Percentiles rank a stretch among this genome's conserved stretches.
These are phyloP conservation scores for Chymomyza amoena DNA, from an alignment of 2,888 invertebrate genomes.

Conservation along the genomic window DNA sequence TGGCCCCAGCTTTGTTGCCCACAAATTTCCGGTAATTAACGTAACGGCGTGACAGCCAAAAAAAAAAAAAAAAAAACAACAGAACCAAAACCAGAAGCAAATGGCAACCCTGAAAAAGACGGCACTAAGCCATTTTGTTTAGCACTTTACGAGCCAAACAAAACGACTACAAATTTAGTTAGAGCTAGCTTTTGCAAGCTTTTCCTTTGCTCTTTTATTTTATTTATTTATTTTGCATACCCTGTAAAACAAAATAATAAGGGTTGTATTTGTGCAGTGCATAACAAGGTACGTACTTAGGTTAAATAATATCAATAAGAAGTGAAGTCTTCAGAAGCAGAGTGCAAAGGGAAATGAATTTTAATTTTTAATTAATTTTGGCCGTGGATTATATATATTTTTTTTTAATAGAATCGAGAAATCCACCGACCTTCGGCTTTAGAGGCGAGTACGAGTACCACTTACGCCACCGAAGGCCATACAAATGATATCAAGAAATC, in stretches of 20 bases:
- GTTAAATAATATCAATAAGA: too few species aligned
- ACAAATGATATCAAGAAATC: too few species aligned
- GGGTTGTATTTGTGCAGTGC: not conserved
- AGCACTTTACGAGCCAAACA: not conserved
- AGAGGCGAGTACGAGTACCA: too few species aligned
- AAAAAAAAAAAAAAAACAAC: not conserved
- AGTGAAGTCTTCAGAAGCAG: too few species aligned
- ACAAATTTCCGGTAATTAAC: not conserved
- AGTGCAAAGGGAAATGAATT: too few species aligned
- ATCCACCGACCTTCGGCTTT: too few species aligned
- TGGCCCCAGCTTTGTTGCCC: not conserved
- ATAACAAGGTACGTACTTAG: too few species aligned
- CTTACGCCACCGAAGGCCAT: too few species aligned
- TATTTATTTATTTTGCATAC: not conserved
- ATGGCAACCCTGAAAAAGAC: not conserved
- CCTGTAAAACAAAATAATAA: not conserved
- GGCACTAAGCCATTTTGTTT: not conserved
- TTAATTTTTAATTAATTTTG: too few species aligned
- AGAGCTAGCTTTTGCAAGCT: not conserved
- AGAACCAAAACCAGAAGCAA: not conserved
- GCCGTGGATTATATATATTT: too few species aligned
- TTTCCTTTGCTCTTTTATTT: not conserved
- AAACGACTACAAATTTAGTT: not conserved
- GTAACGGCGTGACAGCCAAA: not conserved
- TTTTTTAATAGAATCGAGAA: too few species aligned